A percentile compares a stretch with the other conserved stretches of the same genome.
These are phyloP conservation scores for Pteria penguin DNA, from an alignment of 2,888 invertebrate species.

Conservation along the genomic window DNA sequence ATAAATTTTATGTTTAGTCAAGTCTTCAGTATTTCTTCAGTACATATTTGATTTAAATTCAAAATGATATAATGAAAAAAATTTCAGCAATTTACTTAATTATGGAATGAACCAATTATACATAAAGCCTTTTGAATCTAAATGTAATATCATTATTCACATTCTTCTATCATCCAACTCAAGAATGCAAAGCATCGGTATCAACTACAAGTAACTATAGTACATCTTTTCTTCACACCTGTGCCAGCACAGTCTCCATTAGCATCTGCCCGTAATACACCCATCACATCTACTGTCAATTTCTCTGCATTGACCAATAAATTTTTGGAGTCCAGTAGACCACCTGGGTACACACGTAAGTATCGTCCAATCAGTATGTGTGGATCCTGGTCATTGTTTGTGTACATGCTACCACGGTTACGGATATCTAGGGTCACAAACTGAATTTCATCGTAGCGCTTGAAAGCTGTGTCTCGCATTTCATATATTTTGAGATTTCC, in stretches of 20 bases:
- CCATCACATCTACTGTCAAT: slow-evolving; percentile 65
- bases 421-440: slow-evolving; percentile 63
- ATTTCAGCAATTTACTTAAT: too few species aligned
- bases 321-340: slow-evolving; percentile 55
- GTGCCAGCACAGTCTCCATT: slow-evolving; percentile 51
- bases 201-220: too few species aligned
- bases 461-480: slow-evolving; percentile 60
- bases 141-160: too few species aligned
- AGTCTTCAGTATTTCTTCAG: too few species aligned
- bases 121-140: too few species aligned
- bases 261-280: slow-evolving; percentile 53
- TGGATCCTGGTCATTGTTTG: slow-evolving; percentile 54
- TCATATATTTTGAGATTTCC: slow-evolving; percentile 59
- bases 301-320: slow-evolving; percentile 51
- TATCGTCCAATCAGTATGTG: slow-evolving; percentile 42
- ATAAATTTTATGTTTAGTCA: too few species aligned
- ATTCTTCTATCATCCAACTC: too few species aligned
- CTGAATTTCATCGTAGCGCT: slow-evolving; percentile 54
- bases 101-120: too few species aligned
- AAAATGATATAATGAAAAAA: too few species aligned
- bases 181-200: too few species aligned
- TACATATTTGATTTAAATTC: too few species aligned
- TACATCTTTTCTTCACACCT: too few species aligned
- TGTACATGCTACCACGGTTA: slow-evolving; percentile 60
- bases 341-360: slow-evolving; percentile 64